Conservation (phyloP, 2,888 invertebrate species). For the Nemotelus nigrinus region DNA sequence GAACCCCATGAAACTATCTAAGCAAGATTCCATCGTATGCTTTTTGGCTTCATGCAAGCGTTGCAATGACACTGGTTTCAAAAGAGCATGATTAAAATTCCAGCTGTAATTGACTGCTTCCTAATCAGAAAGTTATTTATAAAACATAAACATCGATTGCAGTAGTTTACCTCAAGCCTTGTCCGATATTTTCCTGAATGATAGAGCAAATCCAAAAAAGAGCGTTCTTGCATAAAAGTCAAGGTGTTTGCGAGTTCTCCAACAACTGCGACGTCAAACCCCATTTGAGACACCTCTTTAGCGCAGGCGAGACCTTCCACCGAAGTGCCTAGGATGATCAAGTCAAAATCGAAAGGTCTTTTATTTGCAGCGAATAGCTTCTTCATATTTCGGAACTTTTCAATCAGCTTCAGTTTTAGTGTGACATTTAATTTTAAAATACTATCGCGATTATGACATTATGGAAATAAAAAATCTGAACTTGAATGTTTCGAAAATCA, state of each 20-base stretch:
- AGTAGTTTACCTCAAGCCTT: background rate
- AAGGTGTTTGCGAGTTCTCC: conserved; percentile 7
- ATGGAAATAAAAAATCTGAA: too few relatives aligned
- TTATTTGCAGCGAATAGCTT: background rate
- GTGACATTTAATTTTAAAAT: too few relatives aligned
- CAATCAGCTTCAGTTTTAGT: too few relatives aligned
- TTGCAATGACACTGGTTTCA: background rate
- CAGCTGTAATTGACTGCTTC: conserved; percentile 24
- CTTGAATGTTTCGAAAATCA: too few relatives aligned
- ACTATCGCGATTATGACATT: too few relatives aligned
- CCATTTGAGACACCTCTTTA: conserved; percentile 79
- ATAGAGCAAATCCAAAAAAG: conserved; percentile 37
- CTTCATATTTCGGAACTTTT: background rate
- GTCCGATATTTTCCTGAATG: conserved; percentile 15
- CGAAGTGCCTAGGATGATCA: conserved; percentile 43
- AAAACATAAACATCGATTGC: background rate
- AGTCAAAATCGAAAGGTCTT: conserved; percentile 25
- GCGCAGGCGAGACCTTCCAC: conserved; percentile 87
- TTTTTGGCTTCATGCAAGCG: background rate
- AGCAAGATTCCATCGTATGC: background rate
- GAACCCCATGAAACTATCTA: background rate
- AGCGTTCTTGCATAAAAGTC: background rate
- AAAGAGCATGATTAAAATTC: background rate
- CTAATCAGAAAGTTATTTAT: conserved; percentile 7
- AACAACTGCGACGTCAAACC: conserved; percentile 77